phyloP scores from a whole-genome alignment of 2,797 vertebrate genomes.

The Morelia viridis region DNA sequence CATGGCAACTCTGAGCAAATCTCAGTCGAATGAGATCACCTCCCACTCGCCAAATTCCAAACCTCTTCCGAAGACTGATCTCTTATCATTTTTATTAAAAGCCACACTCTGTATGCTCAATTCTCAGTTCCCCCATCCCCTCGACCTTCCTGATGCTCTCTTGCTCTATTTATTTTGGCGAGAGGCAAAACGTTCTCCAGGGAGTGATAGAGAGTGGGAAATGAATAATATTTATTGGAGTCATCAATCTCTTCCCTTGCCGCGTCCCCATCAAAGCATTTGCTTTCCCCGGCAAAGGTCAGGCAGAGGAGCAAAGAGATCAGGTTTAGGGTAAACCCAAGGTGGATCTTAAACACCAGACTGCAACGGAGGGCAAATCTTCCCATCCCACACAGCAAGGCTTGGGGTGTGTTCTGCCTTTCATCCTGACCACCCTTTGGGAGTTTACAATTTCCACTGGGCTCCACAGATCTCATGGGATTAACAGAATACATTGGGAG shows the following conservation, averaged over 20 bases:
- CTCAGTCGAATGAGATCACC: slow-evolving; percentile 35
- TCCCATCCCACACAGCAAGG: neutral
- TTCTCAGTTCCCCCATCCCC: neutral
- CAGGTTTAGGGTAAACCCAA: slow-evolving; percentile 66
- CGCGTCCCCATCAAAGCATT: slow-evolving; percentile 61
- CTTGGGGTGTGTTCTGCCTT: slow-evolving; percentile 1
- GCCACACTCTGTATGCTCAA: slow-evolving; percentile 49
- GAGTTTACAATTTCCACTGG: neutral
- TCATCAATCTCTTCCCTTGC: slow-evolving; percentile 50
- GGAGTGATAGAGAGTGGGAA: slow-evolving; percentile 69
- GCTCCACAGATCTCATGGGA: neutral
- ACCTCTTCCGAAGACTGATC: slow-evolving; percentile 47
- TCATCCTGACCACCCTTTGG: neutral
- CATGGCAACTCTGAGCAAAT: accelerated
- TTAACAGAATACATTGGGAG: neutral
- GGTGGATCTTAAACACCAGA: slow-evolving; percentile 18
- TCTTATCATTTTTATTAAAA: slow-evolving; percentile 67
- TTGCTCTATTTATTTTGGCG: slow-evolving; percentile 47
- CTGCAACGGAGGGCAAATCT: neutral
- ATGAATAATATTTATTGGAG: slow-evolving; percentile 63
- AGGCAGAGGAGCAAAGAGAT: slow-evolving; percentile 66
- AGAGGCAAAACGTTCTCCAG: slow-evolving; percentile 53
- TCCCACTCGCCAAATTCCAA: slow-evolving; percentile 25
- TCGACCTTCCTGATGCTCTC: slow-evolving; percentile 5
- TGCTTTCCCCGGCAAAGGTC: slow-evolving; percentile 54